Conservation (phyloP, 2,113 vertebrate genomes). For the Vidua macroura region DNA sequence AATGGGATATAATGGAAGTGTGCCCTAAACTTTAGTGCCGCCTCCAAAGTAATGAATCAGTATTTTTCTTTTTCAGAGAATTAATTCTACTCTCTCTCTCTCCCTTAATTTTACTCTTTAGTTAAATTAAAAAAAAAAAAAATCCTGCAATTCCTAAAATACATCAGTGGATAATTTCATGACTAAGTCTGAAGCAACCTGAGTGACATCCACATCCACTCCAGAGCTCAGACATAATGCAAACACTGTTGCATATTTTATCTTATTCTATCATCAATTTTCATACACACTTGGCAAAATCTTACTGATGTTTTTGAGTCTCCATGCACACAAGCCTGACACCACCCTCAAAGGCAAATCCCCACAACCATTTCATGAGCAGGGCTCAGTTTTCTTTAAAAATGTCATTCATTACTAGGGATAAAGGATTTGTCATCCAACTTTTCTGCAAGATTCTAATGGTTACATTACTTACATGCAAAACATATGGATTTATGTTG, state of each 20-base stretch:
- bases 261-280: neutral
- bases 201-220: neutral
- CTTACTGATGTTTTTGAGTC: neutral
- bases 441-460: neutral
- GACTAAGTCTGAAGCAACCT: neutral
- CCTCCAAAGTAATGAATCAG: neutral
- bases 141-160: neutral
- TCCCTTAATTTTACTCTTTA: neutral
- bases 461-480: neutral
- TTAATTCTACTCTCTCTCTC: neutral
- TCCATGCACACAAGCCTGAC: rapidly evolving
- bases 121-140: neutral
- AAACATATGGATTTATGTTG: neutral
- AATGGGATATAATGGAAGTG: neutral
- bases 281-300: neutral
- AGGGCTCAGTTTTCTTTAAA: neutral
- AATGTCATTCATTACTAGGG: neutral
- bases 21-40: neutral
- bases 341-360: neutral
- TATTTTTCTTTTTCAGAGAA: neutral
- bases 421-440: neutral
- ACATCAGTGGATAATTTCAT: neutral
- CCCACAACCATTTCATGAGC: neutral
- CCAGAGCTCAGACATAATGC: neutral
- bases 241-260: neutral